Evolutionary conservation across 2,888 invertebrate genomes (phyloP).

Genomic region (Esperia sulphurella): DNA sequence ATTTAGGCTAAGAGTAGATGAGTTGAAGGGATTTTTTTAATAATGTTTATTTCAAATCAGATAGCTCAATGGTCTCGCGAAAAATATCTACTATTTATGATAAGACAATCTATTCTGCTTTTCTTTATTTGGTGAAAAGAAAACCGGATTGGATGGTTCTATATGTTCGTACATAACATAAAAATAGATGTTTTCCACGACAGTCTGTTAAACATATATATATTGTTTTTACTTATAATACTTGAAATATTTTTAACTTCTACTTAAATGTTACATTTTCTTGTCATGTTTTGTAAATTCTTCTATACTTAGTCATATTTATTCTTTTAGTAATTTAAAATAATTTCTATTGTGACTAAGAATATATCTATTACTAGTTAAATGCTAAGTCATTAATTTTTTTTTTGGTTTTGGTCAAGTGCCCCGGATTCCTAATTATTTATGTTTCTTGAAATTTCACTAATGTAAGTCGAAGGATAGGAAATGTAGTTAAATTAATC

Average conservation of each 20-base stretch:
- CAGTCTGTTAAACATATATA: too few species aligned
- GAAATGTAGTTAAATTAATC: constrained; percentile 15
- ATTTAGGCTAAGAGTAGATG: constrained; percentile 30
- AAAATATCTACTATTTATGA: background rate
- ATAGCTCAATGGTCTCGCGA: background rate
- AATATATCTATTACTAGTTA: background rate
- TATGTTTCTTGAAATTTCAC: constrained; percentile 1
- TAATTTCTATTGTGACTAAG: background rate
- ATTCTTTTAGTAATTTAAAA: background rate
- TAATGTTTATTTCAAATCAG: background rate
- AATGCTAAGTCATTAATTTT: background rate
- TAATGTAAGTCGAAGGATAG: constrained; percentile 9
- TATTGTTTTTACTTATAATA: too few species aligned
- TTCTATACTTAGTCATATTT: too few species aligned
- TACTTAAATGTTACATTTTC: too few species aligned
- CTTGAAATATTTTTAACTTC: too few species aligned
- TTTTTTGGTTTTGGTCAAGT: too few species aligned
- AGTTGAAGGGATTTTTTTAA: background rate
- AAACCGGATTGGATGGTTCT: background rate
- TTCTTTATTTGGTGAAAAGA: background rate
- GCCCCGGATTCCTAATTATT: background rate
- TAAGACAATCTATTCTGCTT: background rate
- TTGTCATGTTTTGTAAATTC: too few species aligned
- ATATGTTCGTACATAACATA: background rate
- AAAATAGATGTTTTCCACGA: too few species aligned